Base-by-base conservation (phyloP, 2,888 invertebrate species). In the Cerceris rybyensis region DNA sequence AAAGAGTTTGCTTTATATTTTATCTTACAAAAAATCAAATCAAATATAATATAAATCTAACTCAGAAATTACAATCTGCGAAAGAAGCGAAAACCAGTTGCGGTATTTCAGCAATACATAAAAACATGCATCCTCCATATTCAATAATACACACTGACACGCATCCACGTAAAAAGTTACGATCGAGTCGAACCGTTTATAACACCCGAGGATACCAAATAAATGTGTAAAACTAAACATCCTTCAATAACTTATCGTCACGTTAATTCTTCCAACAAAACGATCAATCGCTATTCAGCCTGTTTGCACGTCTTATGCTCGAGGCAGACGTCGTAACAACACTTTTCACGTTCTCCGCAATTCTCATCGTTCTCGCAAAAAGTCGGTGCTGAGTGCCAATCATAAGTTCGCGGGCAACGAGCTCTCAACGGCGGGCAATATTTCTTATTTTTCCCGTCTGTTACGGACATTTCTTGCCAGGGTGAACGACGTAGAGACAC, bases 271-370 rank as follows among this genome's bases (percentile, higher is more conserved):
- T 54, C 39, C 50, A 49, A 68, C 28, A 8, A 8, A 54, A 14
- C 52, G 14, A 49, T 17, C 42, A 6, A 54, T 49, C 50, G 42
- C 41, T 79, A 85, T 74, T 89, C 86, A 4, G 75, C 72, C 0
- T 68, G 69, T 63, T 89, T 89, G 70, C 89, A 89, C 13, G 81
- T 83, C 68, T 82, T 88, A 58, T 88, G 85, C 28, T 88, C 87
- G 43, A 89, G 81, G 28, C 88, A 89, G 14, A 85, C 81, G 41
- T 89, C 89, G 70, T 83, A 87, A 67, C 89, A 89, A 43, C 89
- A 89, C 52, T 85, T 87, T 50, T 84, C 80, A 55, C 6, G 46
- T n/a, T 63, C 14, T n/a, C 57, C 41, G 59, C 89, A 89, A 6
- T 83, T 77, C 6, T 77, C 67, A 55, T 89, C 85, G 4, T 42